Base-by-base conservation (phyloP, 2,888 invertebrate species). In the Caenorhabditis doughertyi region DNA sequence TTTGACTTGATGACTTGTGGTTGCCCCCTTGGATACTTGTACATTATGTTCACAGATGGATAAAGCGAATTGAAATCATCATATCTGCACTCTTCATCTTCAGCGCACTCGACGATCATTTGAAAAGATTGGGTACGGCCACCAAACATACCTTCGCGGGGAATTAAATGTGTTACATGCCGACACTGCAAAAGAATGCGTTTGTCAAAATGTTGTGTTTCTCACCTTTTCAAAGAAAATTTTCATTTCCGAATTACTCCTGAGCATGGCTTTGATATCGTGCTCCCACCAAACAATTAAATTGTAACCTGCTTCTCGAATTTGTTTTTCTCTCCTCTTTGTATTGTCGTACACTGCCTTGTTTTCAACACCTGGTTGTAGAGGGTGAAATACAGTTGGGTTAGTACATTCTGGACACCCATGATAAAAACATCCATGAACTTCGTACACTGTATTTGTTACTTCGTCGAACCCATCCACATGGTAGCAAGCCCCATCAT, bases 381-480 rank as follows among this genome's bases (percentile, higher is more conserved):
- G 13, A 29, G 55, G 55, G 25, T 55, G 55, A 1, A 2, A 1
- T 1, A 55, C 3, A 3, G 29, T 55, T 16, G 55, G 55, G 29
- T 55, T 55, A 29, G 25, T 25, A 29, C 55, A 55, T n/a, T 55
- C n/a, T 8, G 55, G 55, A 55, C 55, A 55, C 1, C 55, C 55
- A 29, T 55, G 55, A n/a, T 55, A 55, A n/a, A 55, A 55, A 55
- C 55, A 55, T n/a, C 55, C 55, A 55, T 55, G 27, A 25, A 55
- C 13, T n/a, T 55, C 55, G 25, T 55, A 55, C 27, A 55, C 55
- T 1, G 55, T 55, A n/a, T 55, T 29, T 2, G 55, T 29, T 2
- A 16, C 3, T n/a, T 29, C 55, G 8, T 55, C 55, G 29, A 29
- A 55, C 11, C 55, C 55, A n/a, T 55, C 55, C 2, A 25, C 55